Base-by-base conservation (phyloP, 1,140 invertebrate species). In the Ceratosolen fusciceps region DNA sequence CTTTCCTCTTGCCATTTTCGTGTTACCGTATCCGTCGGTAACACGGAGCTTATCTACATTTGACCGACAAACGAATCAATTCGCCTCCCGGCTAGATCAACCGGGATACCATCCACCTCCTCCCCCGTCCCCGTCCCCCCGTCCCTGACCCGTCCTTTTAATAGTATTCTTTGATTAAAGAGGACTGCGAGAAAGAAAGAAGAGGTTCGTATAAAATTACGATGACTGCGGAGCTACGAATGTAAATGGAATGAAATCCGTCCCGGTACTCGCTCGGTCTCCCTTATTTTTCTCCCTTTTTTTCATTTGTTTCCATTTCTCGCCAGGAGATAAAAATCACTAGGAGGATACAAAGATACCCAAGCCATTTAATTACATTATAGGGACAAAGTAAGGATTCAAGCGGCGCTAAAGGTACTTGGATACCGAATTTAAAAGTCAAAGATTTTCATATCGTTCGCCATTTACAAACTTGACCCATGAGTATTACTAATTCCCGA, bases 191-290 rank as follows among this genome's bases (percentile, higher is more conserved):
- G 39, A 68, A 24, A 10, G 34, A 1, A 26, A 39, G 47, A 31
- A 67, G 24, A 9, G 10, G 37, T 31, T 24, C 49, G 31, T 67
- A 79, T 74, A 62, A 74, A 79, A 79, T 79, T 79, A 79, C 47
- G 47, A 21, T 7, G 60, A 21, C 72, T 43, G 54, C 12, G 9
- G 29, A 37, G 24, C 8, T 49, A 14, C 29, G 43, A 79, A 74
- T 70, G 72, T 74, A 74, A 74, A 80, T 80, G 78, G 74, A 74
- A 80, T 80, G 72, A 75, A 65, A 80, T 80, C n/a, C 68, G 34
- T 37, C 16, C 34, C 37, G 47, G n/a, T 56, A 52, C 12, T 79
- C n/a, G 58, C 12, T 79, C n/a, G 58, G 74, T 79, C 26, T 75
- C 39, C 26, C 43, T 70, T 65, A 21, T 21, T 65, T 65, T 65